Base-by-base conservation (phyloP, 2,888 invertebrate genomes). In the Seira ritae region DNA sequence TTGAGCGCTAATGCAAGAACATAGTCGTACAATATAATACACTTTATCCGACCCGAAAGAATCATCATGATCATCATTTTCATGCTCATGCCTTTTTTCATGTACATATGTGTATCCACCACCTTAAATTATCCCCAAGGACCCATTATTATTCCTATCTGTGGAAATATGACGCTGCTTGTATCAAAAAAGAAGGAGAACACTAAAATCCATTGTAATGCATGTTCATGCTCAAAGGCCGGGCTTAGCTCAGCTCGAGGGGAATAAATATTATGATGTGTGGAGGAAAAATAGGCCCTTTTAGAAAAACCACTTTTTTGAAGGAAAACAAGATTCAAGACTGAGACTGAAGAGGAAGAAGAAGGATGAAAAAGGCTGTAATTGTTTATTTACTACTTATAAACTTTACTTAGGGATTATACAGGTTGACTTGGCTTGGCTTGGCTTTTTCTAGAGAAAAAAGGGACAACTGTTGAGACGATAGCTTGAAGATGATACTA, bases 91-190 rank as follows among this genome's bases (percentile, higher is more conserved):
- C 73, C 60, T 65, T 22, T 62, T 23, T 37, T 80, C 69, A 4
- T 2, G 31, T 31, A 31, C 31, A 62, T 74, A 22, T 62, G 65
- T 22, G 74, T 66, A 23, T 23, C 15, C 71, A 37, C 42, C 15
- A 60, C 65, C 65, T 37, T 66, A 74, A 72, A 50, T 60, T 62
- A 72, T 60, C 76, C 76, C 81, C 42, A 81, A 76, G 81, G 81
- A 72, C 76, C 81, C 76, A 81, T 81, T 76, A 81, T 37, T 76
- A 55, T 76, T 76, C 19, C 66, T 81, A 70, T 77, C 70, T 62
- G 24, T 19, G n/a, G 60, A 55, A 17, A 42, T 42, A 68, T 19
- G 20, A 73, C 19, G 66, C 37, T 67, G 50, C 17, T 77, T 77
- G 77, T 77, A 31, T 31, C 31, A 31, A 20, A 23, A 68, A 42